Evolutionary conservation across 2,797 vertebrate species (phyloP).

Genomic region (Catharus ustulatus): DNA sequence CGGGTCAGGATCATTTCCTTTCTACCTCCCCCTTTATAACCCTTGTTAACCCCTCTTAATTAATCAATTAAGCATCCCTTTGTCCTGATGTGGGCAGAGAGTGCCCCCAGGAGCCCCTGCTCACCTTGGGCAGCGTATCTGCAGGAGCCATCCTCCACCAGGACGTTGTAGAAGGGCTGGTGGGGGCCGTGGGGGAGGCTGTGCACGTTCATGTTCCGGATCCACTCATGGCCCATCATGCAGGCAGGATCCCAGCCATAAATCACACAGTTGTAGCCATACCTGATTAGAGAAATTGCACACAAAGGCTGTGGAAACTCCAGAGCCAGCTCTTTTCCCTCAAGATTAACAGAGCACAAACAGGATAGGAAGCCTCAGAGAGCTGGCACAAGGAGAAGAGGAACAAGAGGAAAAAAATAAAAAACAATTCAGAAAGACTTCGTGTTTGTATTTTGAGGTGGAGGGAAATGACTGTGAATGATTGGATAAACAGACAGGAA

Average conservation of each 20-base stretch:
- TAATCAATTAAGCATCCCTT: not conserved
- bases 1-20: not conserved
- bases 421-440: not conserved
- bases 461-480: not conserved
- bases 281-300: slow-evolving; percentile 70
- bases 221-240: slow-evolving; percentile 98
- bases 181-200: slow-evolving; percentile 89
- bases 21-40: not conserved
- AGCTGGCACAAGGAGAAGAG: not conserved
- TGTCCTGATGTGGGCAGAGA: not conserved
- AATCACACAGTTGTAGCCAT: slow-evolving; percentile 94
- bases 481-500: not conserved
- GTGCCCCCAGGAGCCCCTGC: not conserved
- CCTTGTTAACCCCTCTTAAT: not conserved
- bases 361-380: not conserved
- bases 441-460: not conserved
- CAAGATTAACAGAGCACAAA: not conserved
- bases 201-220: slow-evolving; percentile 94
- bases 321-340: not conserved
- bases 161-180: slow-evolving; percentile 96
- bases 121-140: slow-evolving; percentile 94
- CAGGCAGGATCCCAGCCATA: slow-evolving; percentile 98
- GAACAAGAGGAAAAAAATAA: not conserved
- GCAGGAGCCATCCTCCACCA: slow-evolving; percentile 95
- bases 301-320: not conserved